Evolutionary conservation across 2,113 vertebrate species (phyloP).

Genomic region (Misgurnus mizolepis): DNA sequence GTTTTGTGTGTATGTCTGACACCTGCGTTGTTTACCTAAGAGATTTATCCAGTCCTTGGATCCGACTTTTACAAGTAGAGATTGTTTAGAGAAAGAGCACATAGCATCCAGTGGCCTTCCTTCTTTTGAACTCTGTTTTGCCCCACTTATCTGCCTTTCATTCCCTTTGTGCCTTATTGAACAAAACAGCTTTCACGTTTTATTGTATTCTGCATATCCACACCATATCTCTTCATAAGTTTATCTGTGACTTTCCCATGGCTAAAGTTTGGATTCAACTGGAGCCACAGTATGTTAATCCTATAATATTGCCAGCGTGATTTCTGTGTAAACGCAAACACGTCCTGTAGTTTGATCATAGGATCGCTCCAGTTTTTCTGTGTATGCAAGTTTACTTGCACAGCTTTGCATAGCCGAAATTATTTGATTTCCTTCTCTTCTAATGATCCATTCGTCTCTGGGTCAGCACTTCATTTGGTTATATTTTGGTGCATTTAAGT

Average conservation of each 20-base stretch:
- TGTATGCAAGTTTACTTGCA: too few species aligned
- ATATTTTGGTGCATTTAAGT: not conserved
- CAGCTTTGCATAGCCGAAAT: too few species aligned
- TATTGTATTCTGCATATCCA: not conserved
- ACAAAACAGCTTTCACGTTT: not conserved
- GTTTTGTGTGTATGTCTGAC: not conserved
- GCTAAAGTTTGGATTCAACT: not conserved
- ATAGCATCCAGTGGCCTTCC: conserved; percentile 14
- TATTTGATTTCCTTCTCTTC: too few species aligned
- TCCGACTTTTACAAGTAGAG: conserved; percentile 4
- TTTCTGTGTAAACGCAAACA: too few species aligned
- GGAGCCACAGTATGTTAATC: too few species aligned
- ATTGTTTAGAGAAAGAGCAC: conserved; percentile 17
- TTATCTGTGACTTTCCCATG: conserved; percentile 21
- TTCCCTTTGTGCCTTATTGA: not conserved
- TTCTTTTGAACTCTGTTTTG: conserved; percentile 2
- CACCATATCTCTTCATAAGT: not conserved
- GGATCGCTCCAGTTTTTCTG: too few species aligned
- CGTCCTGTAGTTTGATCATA: too few species aligned
- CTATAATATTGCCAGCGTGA: too few species aligned
- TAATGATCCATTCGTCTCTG: not conserved
- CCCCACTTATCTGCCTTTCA: not conserved
- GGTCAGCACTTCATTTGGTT: too few species aligned
- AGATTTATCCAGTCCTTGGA: conserved; percentile 33
- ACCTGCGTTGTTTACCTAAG: not conserved